Evolutionary conservation across 1,140 invertebrate species (phyloP), one percentile per base, ranked within the genome.

Genomic region (Drosophila melanogaster): DNA sequence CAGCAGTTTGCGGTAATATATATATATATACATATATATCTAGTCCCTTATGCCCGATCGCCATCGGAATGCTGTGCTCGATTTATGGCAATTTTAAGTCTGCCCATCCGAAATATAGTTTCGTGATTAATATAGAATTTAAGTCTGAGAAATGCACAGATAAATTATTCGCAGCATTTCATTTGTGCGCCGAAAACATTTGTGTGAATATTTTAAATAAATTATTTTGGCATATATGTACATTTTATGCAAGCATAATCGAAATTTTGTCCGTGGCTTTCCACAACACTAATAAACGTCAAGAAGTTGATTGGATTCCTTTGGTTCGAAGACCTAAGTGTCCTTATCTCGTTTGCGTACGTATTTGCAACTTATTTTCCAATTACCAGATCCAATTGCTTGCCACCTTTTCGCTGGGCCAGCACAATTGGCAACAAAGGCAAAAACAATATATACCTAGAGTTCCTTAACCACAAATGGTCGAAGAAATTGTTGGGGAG

Each of bases 361-460:
- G 66, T 47, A 70, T 70, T 70, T 70, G 49, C 65, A 57, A 71
- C 67, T 71, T 71, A 71, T 71, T 71, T 71, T 71, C 67, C 67
- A 71, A 71, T 71, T 71, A 71, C 65, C 67, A 57, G 51, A 47
- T 14, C 51, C 66, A 56, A 69, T 70, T 49, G 66, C 64, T 43
- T 10, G 49, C 67, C 51, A 70, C 67, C 65, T 70, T 49, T 71
- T 71, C 37, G 67, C 67, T 70, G 51, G 24, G n/a, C 35, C 26
- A 71, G 64, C 67, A 70, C 5, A 70, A 70, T 49, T 47, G 37
- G 51, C 67, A 41, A 71, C 67, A 71, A 71, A 70, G 65, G 37
- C 60, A 55, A 43, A 37, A 44, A 59, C 35, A 49, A 40, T 50
- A 70, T 69, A 77, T 72, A 30, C 30, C 30, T 30, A 76, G 64